Base-by-base conservation (phyloP, 2,888 invertebrate genomes). In the Meta bourneti region DNA sequence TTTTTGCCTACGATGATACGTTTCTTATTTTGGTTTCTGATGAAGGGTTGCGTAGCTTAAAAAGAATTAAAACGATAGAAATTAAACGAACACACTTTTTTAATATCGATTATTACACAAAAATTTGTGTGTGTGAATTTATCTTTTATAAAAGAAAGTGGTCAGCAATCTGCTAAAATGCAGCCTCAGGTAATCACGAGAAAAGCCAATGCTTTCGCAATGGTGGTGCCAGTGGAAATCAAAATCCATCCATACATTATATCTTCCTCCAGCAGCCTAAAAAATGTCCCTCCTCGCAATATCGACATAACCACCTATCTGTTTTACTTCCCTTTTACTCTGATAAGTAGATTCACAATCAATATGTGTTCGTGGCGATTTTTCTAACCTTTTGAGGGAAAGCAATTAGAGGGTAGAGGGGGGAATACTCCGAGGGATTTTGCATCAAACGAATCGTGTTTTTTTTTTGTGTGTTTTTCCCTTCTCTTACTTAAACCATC, bases 311-410 rank as follows among this genome's bases (percentile, higher is more conserved):
- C 61, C 61, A 61, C 61, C 61, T 61, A 61, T 61, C 61, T 61
- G 61, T 61, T 77, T 49, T 20, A 34, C 48, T 48, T 49, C 49
- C 77, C 77, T 49, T 20, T 72, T 72, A 72, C n/a, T 8, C 7
- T 52, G 84, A 84, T 84, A 84, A 84, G 54, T 75, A 84, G 84
- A 84, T 84, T 84, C 84, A 84, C 16, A 72, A 84, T 84, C 84
- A 75, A 84, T 84, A 84, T 54, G 72, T 52, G 71, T 48, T 49
- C 75, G 13, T 48, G 75, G 11, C 75, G 20, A 78, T 52, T 49
- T 49, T 49, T 78, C 52, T 78, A 78, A 52, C 51, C 75, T 75
- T 48, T 20, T 11, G 13, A 54, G 48, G 49, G 61, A 74, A 84
- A 75, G 84, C 54, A 84, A 84, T 84, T 84, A 84, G 74, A 48